Evolutionary conservation across 2,888 invertebrate species (phyloP), one percentile per base, ranked within the genome.

Genomic region (Lasius platythorax): DNA sequence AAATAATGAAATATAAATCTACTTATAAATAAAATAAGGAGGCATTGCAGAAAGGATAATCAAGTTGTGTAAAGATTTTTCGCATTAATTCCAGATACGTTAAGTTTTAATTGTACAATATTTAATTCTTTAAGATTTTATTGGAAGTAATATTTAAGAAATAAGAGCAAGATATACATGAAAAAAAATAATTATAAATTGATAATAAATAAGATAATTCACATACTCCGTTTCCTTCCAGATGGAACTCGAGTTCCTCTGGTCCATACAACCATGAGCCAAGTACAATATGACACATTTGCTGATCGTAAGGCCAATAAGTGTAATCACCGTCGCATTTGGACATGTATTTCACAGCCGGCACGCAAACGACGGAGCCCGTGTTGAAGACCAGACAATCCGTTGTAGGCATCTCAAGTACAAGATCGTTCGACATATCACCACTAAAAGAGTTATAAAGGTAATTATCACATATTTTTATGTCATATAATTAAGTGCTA

Each of bases 211-310:
- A 4, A 28, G 15, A 4, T 30, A 12, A 63, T 67, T 66, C 11
- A 75, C 88, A 46, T 91, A 94, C 95, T 76, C 91, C 89, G 23
- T 87, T 79, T 9, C 88, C 72, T 8, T 87, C 89, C 94, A 96
- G 76, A 95, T 95, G 79, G 95, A 94, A 96, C 90, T 96, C 96
- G 0, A 97, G 94, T 92, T 97, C 97, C 93, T 97, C 96, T 1
- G 96, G 97, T 4, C 96, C 96, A 89, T 97, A 96, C 91, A 96
- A 95, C 97, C 97, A 97, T 0, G 97, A 96, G 12, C 97, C 97
- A 87, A 97, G 96, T 64, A 95, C 95, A 46, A 97, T 88, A 0
- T 96, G 95, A 92, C 97, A 97, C 83, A 96, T 96, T 93, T 97
- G 97, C 15, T 92, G 92, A 91, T 97, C 97, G 90, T 96, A 97